Evolutionary conservation across 2,113 vertebrate species (phyloP), one percentile per base, ranked within the genome.

Genomic region (Hyaena hyaena): DNA sequence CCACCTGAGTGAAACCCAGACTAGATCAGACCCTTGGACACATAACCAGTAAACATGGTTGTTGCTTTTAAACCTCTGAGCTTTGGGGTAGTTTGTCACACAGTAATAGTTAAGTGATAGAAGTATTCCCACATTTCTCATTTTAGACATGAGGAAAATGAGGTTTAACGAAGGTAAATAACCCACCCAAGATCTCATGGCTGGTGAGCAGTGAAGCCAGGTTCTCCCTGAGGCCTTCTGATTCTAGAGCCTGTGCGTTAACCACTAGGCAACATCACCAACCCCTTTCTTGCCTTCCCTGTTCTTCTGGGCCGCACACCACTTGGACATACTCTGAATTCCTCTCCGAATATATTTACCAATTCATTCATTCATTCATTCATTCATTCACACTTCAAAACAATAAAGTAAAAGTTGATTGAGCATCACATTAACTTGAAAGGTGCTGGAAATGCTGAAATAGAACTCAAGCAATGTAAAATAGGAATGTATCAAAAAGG

Each of bases 341-440:
- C 81, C 39, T 74, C 35, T 87, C 77, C 50, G 77, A 82, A 58
- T 68, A 5, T 10, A 74, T 28, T 92, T 48, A 71, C 6, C 83
- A 92, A 84, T 63, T 79, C 8, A 76, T 61, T 77, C 35, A 24
- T 33, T 80, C 94, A 28, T 69, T 50, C 66, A 74, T 73, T 88
- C 53, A 50, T 82, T 83, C 35, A 82, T 73, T 83, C 33, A 82
- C 74, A 65, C 21, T 96, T 53, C 15, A 50, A 96, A 82, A 90
- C 63, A 79, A 55, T 69, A 92, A 93, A 74, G 61, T 87, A 71
- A 77, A 97, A 63, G 45, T n/a, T 80, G 55, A 79, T 23, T 61
- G 15, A 53, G 53, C 15, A 39, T 23, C 19, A 58, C 58, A 55
- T 3, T 21, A 93, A 85, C n/a, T 93, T 95, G 33, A 85, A 76